Base-by-base conservation (phyloP, 2,113 vertebrate species). In the Siniperca knerii region DNA sequence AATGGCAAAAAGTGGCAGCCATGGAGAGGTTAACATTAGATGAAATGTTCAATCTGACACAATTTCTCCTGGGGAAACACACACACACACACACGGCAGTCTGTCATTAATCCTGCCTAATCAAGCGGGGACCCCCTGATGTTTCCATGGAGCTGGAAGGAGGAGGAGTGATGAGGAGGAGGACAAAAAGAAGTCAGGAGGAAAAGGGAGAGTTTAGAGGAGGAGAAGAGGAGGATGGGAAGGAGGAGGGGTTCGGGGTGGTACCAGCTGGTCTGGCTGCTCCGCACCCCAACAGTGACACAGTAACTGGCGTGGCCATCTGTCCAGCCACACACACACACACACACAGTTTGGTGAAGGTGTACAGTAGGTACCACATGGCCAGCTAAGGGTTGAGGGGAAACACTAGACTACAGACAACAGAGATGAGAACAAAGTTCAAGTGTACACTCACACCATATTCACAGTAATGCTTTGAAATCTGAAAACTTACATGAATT, bases 21-120 rank as follows among this genome's bases (percentile, higher is more conserved):
- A 90, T 87, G 87, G 90, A 93, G 93, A 93, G 91, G 94, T 94
- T 92, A 94, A 92, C 92, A 90, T 94, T 94, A 94, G 92, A 93
- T 94, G 91, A 89, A 94, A 91, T 94, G 90, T 92, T 84, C 81
- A 90, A 90, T 90, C 72, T 90, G 93, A 89, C 92, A 89, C 85
- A 82, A 48, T 89, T 90, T 91, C 91, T 92, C 92, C 79, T 52
- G 90, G 87, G 90, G 76, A 92, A 81, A 67, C 72, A 61, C 54
- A 54, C 78, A 44, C 44, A 23, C 79, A 77, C 77, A 74, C 74
- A 87, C 79, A 78, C 25, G 25, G 74, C 67, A 88, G 91, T 82
- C 84, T 93, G 87, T 92, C 92, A 90, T 95, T 95, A 94, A 95
- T 95, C 93, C 94, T 92, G 92, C 93, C 93, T 95, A 94, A 95